These are phyloP conservation scores for Zaprionus ghesquierei DNA, from an alignment of 1,140 invertebrate genomes.

Conservation along the genomic window DNA sequence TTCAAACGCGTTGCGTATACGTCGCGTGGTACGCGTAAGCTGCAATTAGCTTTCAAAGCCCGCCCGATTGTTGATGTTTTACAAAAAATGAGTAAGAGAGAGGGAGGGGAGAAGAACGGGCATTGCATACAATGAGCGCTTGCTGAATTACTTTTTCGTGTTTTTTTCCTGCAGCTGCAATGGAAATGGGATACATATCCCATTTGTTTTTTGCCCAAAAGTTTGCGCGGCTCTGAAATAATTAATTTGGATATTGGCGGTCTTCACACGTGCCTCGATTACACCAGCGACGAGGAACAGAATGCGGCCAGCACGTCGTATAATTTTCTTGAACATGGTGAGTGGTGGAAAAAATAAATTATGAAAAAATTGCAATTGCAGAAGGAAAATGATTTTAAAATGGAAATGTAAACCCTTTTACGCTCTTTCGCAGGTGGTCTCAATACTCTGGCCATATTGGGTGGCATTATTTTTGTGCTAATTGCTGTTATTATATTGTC, in stretches of 20 bases:
- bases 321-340: slow-evolving; percentile 82
- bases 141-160: not conserved
- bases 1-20: not conserved
- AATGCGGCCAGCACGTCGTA: slow-evolving; percentile 82
- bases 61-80: slow-evolving; percentile 43
- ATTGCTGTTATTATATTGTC: slow-evolving; percentile 82
- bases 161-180: slow-evolving; percentile 55
- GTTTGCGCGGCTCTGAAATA: slow-evolving; percentile 76
- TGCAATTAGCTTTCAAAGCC: slow-evolving; percentile 59
- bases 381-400: not conserved
- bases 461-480: slow-evolving; percentile 81
- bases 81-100: not conserved
- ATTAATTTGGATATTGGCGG: slow-evolving; percentile 76
- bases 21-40: slow-evolving; percentile 17
- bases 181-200: slow-evolving; percentile 81
- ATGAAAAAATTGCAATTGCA: not conserved
- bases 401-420: not conserved
- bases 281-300: slow-evolving; percentile 80
- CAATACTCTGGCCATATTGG: slow-evolving; percentile 81
- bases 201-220: slow-evolving; percentile 81
- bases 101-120: not conserved
- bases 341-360: not conserved
- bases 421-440: slow-evolving; percentile 66
- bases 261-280: slow-evolving; percentile 77
- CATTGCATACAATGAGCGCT: not conserved